These are phyloP conservation scores for Mythimna pallens DNA, from an alignment of 2,888 invertebrate species.

Conservation along the genomic window DNA sequence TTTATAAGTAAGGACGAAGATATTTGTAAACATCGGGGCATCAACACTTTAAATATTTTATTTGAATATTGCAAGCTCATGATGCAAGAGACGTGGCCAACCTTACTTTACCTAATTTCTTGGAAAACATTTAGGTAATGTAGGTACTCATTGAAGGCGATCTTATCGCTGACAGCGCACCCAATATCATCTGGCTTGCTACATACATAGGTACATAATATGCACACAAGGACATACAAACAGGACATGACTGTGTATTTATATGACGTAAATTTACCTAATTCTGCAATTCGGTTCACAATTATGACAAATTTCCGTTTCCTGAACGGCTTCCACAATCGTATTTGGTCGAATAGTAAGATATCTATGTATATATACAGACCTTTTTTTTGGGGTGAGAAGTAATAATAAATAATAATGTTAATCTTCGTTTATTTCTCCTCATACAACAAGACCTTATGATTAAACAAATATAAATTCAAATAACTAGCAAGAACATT, in stretches of 20 bases:
- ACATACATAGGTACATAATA: background rate
- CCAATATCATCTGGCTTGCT: slow-evolving; percentile 15
- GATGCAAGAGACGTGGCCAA: slow-evolving; percentile 13
- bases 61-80: slow-evolving; percentile 22
- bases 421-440: background rate
- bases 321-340: background rate
- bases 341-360: background rate
- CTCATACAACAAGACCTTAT: too few relatives aligned
- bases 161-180: slow-evolving; percentile 31
- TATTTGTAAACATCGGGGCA: slow-evolving; percentile 26
- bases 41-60: slow-evolving; percentile 6
- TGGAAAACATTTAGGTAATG: slow-evolving; percentile 32
- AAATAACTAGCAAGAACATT: too few relatives aligned
- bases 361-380: background rate
- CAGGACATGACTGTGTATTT: slow-evolving; percentile 44
- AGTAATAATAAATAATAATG: background rate
- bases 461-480: too few relatives aligned
- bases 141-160: slow-evolving; percentile 27
- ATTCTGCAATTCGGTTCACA: slow-evolving; percentile 15
- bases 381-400: background rate
- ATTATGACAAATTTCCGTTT: slow-evolving; percentile 25
- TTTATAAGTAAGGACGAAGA: slow-evolving; percentile 13
- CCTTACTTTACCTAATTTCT: slow-evolving; percentile 39
- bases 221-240: slow-evolving; percentile 15
- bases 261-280: slow-evolving; percentile 20